A percentile compares a stretch with the other conserved stretches of the same genome.
These are phyloP conservation scores for Bombus breviceps DNA, from an alignment of 1,140 invertebrate genomes.

Conservation along the genomic window DNA sequence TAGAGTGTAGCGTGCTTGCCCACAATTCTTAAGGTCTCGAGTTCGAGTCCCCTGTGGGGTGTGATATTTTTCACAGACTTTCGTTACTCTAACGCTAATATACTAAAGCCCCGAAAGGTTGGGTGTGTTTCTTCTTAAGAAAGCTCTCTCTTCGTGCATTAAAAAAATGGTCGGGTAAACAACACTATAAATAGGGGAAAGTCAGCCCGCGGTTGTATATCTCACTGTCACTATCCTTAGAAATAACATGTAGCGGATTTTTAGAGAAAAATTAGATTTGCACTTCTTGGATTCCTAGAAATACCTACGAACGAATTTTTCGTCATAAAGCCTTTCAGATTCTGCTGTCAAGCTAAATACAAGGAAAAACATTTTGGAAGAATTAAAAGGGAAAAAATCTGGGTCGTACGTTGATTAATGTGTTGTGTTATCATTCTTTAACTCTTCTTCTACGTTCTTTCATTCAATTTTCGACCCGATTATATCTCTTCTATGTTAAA, in stretches of 20 bases:
- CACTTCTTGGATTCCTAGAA: neutral
- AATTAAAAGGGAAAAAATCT: neutral
- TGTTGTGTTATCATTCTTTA: no score
- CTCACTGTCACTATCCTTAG: neutral
- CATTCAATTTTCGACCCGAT: no score
- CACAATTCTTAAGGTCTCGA: neutral
- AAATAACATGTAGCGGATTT: neutral
- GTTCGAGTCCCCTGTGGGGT: neutral
- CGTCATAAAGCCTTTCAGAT: neutral
- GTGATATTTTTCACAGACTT: neutral
- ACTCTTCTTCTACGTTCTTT: no score
- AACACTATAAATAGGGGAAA: neutral
- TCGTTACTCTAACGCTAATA: neutral
- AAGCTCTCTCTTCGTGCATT: neutral
- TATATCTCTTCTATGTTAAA: no score
- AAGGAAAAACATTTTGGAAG: neutral
- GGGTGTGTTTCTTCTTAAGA: neutral
- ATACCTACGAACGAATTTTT: neutral
- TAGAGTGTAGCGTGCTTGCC: neutral
- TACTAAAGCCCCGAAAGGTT: neutral
- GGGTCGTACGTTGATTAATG: neutral
- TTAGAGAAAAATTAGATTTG: neutral
- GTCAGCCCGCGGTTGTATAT: neutral
- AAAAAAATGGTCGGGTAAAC: neutral
- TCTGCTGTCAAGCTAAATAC: neutral